These are phyloP conservation scores for Sciurus carolinensis DNA, from an alignment of 2,797 vertebrate species.

Conservation along the genomic window DNA sequence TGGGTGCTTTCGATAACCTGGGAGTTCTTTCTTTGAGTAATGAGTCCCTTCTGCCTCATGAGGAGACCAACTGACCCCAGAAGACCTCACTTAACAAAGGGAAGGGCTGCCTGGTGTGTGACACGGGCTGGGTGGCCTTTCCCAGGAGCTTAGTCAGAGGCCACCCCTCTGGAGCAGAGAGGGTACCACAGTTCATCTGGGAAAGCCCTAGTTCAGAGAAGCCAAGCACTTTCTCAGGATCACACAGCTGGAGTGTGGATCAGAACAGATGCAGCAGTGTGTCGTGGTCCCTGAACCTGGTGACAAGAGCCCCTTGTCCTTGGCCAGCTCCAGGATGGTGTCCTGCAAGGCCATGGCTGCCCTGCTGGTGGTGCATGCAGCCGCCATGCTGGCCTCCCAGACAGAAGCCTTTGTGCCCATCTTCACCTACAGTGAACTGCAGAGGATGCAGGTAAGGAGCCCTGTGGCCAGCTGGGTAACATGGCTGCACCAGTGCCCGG, in stretches of 20 bases:
- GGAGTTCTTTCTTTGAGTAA: background rate
- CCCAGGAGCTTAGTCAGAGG: fast-evolving
- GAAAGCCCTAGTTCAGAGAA: background rate
- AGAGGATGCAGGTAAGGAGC: conserved; percentile 90
- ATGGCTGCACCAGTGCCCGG: background rate
- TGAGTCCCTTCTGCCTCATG: background rate
- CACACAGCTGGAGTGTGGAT: background rate
- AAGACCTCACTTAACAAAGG: conserved; percentile 6
- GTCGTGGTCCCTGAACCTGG: background rate
- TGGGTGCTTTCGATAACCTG: background rate
- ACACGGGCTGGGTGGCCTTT: background rate
- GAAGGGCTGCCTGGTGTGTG: background rate
- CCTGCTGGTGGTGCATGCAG: conserved; percentile 88
- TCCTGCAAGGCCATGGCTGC: conserved; percentile 82
- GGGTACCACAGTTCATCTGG: background rate
- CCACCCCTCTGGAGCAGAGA: background rate
- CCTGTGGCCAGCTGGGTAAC: fast-evolving
- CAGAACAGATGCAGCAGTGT: background rate
- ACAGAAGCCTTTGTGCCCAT: conserved; percentile 91
- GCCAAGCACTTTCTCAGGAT: conserved; percentile 3
- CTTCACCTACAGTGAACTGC: conserved; percentile 92
- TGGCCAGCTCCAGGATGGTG: conserved; percentile 77
- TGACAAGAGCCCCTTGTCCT: background rate
- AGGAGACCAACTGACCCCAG: background rate
- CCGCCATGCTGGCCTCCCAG: conserved; percentile 89